Evolutionary conservation across 2,797 vertebrate species (phyloP).

Genomic region (Arrhamphus sclerolepis): DNA sequence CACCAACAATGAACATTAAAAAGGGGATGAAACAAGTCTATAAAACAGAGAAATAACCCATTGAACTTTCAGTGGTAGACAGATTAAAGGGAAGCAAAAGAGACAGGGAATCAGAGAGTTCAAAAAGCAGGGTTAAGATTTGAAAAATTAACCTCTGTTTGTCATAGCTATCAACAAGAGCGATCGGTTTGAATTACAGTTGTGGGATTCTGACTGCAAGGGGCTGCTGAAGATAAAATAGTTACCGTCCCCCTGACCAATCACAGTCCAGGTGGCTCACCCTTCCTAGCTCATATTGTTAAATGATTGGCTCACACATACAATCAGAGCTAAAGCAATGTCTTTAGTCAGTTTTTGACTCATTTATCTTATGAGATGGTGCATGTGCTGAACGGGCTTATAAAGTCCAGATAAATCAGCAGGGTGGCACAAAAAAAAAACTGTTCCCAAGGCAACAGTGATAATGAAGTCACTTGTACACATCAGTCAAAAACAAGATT

Average conservation of each 20-base stretch:
- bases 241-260: slow-evolving; percentile 52
- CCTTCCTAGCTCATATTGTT: slow-evolving; percentile 55
- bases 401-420: slow-evolving; percentile 8
- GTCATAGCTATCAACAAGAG: slow-evolving; percentile 39
- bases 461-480: slow-evolving; percentile 10
- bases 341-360: slow-evolving; percentile 75
- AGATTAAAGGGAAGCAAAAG: slow-evolving; percentile 41
- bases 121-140: slow-evolving; percentile 31
- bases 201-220: slow-evolving; percentile 26
- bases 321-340: slow-evolving; percentile 63
- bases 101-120: slow-evolving; percentile 24
- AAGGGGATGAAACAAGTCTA: slow-evolving; percentile 64
- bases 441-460: slow-evolving; percentile 47
- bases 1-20: slow-evolving; percentile 53
- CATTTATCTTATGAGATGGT: slow-evolving; percentile 76
- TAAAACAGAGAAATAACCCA: slow-evolving; percentile 62
- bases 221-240: slow-evolving; percentile 42
- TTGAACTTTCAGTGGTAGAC: slow-evolving; percentile 54
- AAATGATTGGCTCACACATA: slow-evolving; percentile 74
- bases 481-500: slow-evolving; percentile 20
- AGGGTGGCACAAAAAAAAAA: slow-evolving; percentile 52
- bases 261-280: slow-evolving; percentile 48
- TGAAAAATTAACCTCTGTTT: slow-evolving; percentile 54
- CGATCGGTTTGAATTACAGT: slow-evolving; percentile 35
- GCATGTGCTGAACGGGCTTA: slow-evolving; percentile 31